Evolutionary conservation across 2,888 invertebrate species (phyloP).

Genomic region (Lasioglossum morio): DNA sequence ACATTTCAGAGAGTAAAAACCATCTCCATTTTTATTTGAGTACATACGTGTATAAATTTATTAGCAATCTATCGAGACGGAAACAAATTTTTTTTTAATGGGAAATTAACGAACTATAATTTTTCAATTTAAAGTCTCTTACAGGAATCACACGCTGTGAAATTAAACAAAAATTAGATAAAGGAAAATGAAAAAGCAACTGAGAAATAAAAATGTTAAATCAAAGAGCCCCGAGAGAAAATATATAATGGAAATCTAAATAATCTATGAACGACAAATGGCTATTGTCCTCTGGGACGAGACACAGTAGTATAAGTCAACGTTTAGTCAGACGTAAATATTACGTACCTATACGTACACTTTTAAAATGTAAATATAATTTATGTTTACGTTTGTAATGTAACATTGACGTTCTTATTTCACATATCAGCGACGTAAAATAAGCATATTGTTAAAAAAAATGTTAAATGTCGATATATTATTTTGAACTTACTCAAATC

Average conservation of each 20-base stretch:
- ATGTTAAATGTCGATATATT: background rate
- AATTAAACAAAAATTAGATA: background rate
- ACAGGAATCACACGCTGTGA: background rate
- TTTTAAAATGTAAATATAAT: too few species aligned
- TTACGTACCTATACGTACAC: too few species aligned
- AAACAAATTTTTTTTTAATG: background rate
- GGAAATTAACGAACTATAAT: background rate
- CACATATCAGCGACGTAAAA: background rate
- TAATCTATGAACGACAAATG: background rate
- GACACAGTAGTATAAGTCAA: constrained; percentile 50
- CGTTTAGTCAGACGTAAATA: constrained; percentile 25
- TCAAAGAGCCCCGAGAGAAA: background rate
- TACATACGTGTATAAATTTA: background rate
- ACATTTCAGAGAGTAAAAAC: background rate
- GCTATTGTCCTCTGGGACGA: background rate
- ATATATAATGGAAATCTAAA: background rate
- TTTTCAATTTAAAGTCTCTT: background rate
- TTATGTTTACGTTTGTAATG: background rate
- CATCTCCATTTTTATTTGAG: background rate
- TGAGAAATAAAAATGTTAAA: background rate
- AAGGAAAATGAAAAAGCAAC: background rate
- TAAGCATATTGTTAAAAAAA: background rate
- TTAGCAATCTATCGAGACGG: background rate
- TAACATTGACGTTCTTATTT: background rate
- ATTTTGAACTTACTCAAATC: background rate